Base-by-base conservation (phyloP, 1,140 invertebrate genomes). In the Drosophila willistoni region DNA sequence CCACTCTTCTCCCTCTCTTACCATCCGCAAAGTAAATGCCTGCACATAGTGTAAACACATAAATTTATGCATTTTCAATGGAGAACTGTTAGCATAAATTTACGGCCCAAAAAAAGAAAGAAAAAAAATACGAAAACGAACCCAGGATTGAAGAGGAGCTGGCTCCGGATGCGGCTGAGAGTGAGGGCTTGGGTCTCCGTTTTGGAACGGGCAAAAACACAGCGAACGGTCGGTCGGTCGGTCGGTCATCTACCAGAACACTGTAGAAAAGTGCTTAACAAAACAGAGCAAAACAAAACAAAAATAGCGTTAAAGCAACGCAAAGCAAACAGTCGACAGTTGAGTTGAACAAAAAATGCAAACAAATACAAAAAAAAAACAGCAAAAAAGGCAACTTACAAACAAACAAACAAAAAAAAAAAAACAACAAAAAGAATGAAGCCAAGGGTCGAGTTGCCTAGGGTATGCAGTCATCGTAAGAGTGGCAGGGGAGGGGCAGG, bases 21-120 rank as follows among this genome's bases (percentile, higher is more conserved):
- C 66, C 62, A 76, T 73, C 59, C 60, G 76, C 76, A 73, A 78
- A 76, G 63, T 77, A 87, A 89, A 87, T 77, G 79, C 80, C 81
- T 84, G 84, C 81, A 90, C 80, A 90, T 81, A 89, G 84, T 90
- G 81, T 89, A 90, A 90, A 89, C 85, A 90, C 85, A 90, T 89
- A 89, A 89, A 89, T 89, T 89, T 89, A 89, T 89, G 85, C 85
- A 90, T 84, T 89, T 89, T 89, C 85, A 89, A 89, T 89, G 85
- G 85, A 90, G 86, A 89, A 83, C 85, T 90, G 85, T 89, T 89
- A 90, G 85, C 85, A 89, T 89, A 89, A 89, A 89, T 89, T 90
- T 89, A 85, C 81, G 67, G 78, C 80, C 83, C 63, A 68, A 68
- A 79, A 76, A 85, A 78, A 79, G 71, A 72, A 19, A 41, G 12